phyloP scores from a whole-genome alignment of 2,113 vertebrate genomes.

The Oreochromis aureus region DNA sequence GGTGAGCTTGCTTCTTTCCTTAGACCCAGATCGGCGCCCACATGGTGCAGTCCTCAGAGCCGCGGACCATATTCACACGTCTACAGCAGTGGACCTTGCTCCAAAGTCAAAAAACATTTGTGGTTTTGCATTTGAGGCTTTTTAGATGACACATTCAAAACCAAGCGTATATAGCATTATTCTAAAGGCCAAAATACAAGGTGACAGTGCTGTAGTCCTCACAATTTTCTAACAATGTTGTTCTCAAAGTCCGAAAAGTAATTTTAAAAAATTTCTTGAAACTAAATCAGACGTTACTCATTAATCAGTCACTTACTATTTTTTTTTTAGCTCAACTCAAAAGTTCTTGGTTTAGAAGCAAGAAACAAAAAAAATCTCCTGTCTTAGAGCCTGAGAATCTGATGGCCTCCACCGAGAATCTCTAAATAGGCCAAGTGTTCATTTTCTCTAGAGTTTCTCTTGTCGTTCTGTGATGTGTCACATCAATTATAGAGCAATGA shows the following conservation, averaged over 20 bases:
- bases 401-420: conserved; percentile 43
- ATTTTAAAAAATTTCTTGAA: neutral
- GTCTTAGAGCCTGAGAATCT: conserved; percentile 21
- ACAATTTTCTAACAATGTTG: neutral
- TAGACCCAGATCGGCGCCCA: neutral
- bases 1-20: conserved; percentile 2
- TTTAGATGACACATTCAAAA: neutral
- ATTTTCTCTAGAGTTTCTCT: conserved; percentile 53
- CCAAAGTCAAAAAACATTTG: neutral
- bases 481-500: conserved; percentile 66
- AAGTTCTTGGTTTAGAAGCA: neutral
- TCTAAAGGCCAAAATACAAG: neutral
- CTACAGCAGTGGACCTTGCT: neutral
- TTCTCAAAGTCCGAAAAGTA: neutral
- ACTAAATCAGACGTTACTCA: neutral
- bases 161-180: neutral
- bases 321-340: neutral
- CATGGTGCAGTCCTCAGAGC: neutral
- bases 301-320: neutral
- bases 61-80: neutral
- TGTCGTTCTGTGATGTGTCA: conserved; percentile 43
- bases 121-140: neutral
- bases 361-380: neutral
- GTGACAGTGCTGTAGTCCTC: neutral
- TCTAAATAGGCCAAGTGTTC: conserved; percentile 64